Conservation (phyloP, 2,888 invertebrate species). For the Caenorhabditis angaria region DNA sequence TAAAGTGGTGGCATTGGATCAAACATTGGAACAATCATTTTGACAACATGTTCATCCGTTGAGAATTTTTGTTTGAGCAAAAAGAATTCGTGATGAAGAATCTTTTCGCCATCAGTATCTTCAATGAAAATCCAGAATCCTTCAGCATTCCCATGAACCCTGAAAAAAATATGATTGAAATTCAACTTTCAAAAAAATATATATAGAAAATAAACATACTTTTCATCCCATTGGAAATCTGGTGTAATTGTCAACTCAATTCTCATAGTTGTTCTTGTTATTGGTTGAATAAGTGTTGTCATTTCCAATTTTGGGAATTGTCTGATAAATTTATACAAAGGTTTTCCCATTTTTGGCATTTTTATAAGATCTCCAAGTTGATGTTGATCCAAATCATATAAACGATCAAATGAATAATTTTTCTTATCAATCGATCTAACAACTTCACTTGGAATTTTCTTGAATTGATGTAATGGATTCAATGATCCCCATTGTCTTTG, state of each 20-base stretch:
- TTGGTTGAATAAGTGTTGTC: conserved; percentile 95
- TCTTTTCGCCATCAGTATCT: conserved; percentile 78
- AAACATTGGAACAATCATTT: conserved; percentile 97
- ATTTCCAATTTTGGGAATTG: conserved; percentile 91
- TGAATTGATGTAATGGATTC: conserved; percentile 94
- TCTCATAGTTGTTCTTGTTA: conserved; percentile 86
- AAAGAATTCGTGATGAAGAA: conserved; percentile 95
- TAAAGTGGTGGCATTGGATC: conserved; percentile 98
- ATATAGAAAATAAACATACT: conserved; percentile 15
- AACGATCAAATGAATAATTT: conserved; percentile 77
- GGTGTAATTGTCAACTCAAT: conserved; percentile 97
- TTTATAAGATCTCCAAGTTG: conserved; percentile 92
- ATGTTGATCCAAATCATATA: conserved; percentile 94
- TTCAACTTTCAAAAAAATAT: background rate
- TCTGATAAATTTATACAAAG: conserved; percentile 92
- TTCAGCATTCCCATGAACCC: conserved; percentile 77
- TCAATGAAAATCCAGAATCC: conserved; percentile 79
- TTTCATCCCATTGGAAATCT: conserved; percentile 99
- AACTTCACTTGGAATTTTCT: conserved; percentile 87
- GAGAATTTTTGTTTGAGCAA: conserved; percentile 90
- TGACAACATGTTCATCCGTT: conserved; percentile 91
- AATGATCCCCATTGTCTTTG: conserved; percentile 94
- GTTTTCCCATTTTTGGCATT: conserved; percentile 90
- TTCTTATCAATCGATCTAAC: conserved; percentile 98
- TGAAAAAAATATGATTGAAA: conserved; percentile 5